Evolutionary conservation across 2,113 vertebrate genomes (phyloP).

Genomic region (Apteryx owenii): DNA sequence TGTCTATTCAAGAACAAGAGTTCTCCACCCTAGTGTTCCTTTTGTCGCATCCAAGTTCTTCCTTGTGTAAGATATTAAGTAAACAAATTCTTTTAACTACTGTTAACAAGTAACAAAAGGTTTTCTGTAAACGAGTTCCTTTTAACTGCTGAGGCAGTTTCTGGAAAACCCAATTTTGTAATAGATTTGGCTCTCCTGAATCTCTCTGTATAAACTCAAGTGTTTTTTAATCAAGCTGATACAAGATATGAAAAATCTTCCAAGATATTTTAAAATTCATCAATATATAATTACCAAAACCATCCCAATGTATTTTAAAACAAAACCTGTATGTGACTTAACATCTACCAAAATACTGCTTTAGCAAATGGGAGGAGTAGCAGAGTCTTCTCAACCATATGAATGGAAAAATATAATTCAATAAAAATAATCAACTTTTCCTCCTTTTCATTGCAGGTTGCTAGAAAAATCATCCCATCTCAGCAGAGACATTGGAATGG

Average conservation of each 20-base stretch:
- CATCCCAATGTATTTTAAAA: background rate
- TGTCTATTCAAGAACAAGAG: background rate
- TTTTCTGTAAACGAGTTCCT: background rate
- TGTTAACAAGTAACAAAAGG: background rate
- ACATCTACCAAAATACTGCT: background rate
- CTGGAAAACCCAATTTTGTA: background rate
- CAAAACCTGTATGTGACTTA: background rate
- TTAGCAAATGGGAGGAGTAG: background rate
- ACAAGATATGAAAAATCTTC: background rate
- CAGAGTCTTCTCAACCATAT: background rate
- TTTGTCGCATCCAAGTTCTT: background rate
- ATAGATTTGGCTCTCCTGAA: background rate
- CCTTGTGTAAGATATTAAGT: background rate
- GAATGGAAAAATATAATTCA: background rate
- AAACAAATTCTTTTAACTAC: background rate
- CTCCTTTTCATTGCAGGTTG: background rate
- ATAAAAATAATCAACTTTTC: slow-evolving; percentile 2
- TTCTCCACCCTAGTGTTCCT: background rate
- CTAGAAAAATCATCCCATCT: background rate
- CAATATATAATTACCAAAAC: background rate
- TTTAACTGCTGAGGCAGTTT: background rate
- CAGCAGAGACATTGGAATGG: background rate
- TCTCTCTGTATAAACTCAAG: background rate
- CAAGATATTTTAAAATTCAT: background rate
- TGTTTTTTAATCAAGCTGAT: background rate